Base-by-base conservation (phyloP, 2,888 invertebrate genomes). In the Eledone cirrhosa region DNA sequence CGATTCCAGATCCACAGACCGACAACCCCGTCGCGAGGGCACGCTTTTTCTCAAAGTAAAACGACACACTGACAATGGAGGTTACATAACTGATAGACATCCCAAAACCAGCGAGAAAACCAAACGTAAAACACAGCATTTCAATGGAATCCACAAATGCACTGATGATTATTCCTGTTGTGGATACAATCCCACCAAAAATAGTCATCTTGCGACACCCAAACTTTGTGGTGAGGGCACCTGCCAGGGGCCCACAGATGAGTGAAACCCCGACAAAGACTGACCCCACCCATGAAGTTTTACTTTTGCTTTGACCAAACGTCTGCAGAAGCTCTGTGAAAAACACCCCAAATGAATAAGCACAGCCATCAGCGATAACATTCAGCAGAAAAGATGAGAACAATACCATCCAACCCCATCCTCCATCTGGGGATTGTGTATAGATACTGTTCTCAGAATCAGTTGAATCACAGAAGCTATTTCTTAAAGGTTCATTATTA, bases 351-450 rank as follows among this genome's bases (percentile, higher is more conserved):
- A 97, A 97, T 83, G 95, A 95, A 91, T 97, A 96, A 0, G 96
- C 96, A 84, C 97, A 94, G 3, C 97, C 97, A 90, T 97, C 97
- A 65, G 96, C 96, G 86, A 97, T 96, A 82, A 96, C 92, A 90
- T 96, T 96, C 82, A 96, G 95, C 92, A 96, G 93, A 90, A 97
- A 97, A 0, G 96, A 94, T 33, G 96, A 96, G 81, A 94, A 94
- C 0, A 97, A 97, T 77, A 97, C 94, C 48, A 97, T 94, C 97
- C 97, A 97, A 8, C 97, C 97, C 95, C 95, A 97, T 22, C 97
- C 96, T 16, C 96, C 96, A 90, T 97, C 96, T 1, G 96, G 96
- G 5, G 89, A 86, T 29, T 86, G 83, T 4, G 88, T 87, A 81
- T 86, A 82, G 13, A 83, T 80, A 14, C 81, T 59, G 19, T 83